Base-by-base conservation (phyloP, 1,140 invertebrate genomes). In the Steinernema feltiae region DNA sequence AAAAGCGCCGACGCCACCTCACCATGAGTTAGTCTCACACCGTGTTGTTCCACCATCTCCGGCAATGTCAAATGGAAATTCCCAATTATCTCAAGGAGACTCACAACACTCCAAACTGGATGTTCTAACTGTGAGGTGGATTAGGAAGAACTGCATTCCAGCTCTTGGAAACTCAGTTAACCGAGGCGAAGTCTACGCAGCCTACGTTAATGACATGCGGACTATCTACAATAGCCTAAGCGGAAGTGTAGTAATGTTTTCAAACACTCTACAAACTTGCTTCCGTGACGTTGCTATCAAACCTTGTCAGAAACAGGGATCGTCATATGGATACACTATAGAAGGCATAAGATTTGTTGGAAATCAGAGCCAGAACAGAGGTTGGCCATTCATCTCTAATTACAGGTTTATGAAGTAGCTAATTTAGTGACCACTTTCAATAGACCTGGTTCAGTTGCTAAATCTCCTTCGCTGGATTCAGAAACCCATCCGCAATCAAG, bases 181-280 rank as follows among this genome's bases (percentile, higher is more conserved):
- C 15, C 48, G 82, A 1, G 77, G 81, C 1, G 78, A 82, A 32
- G 46, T 82, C 12, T 80, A 79, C 75, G 76, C 80, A 12, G 77
- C 82, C 29, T 80, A 85, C 72, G 82, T 83, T 18, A 79, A 84
- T 27, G 79, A 83, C 75, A 30, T 83, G 48, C 77, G 79, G 30
- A 81, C 63, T 35, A 30, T 48, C 0, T 53, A 80, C 46, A 72
- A 79, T 30, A 81, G 78, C 0, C 46, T 84, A 27, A 74, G 73
- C 31, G 70, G 80, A 3, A 78, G 53, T 27, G 32, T 82, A 0
- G 32, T 35, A 7, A 46, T 75, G 69, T 83, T 83, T 69, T 70
- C 53, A 12, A 84, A 80, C 32, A 24, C 76, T 2, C 32, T 82
- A 18, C 76, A 82, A 79, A 3, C 12, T 12, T 17, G 2, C 53